Base-by-base conservation (phyloP, 1,140 invertebrate genomes). In the Diprion similis region DNA sequence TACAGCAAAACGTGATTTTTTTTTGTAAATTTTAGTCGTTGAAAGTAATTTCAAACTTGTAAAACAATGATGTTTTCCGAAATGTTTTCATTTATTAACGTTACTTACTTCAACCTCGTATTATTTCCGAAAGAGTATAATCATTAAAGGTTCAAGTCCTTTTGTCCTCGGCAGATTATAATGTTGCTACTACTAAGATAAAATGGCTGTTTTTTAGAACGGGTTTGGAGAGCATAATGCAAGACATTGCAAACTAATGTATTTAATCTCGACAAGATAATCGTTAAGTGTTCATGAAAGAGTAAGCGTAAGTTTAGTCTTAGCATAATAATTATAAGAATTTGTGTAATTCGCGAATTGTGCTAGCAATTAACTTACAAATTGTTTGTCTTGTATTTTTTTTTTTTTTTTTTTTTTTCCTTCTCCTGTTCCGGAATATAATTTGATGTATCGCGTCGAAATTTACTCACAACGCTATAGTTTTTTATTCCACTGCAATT, bases 281-380 rank as follows among this genome's bases (percentile, higher is more conserved):
- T 59, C 51, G 51, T 59, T 59, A 59, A 59, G 51, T 59, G 51
- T 59, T 59, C 51, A 59, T 59, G 51, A 59, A 59, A 59, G n/a
- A 59, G 51, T 59, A 59, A 59, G 11, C 51, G 51, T 59, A 59
- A 59, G 51, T 59, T 59, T 59, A 59, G 51, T 59, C 4, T 59
- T 59, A 59, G n/a, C n/a, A 15, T 59, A 37, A 59, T 59, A 37
- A 37, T 6, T 37, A 37, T 37, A 37, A 37, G 24, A 37, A 37
- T 37, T 59, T 59, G 11, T 59, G n/a, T 59, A 59, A 59, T 59
- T 4, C 24, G 51, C 51, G 51, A 59, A 59, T 59, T 59, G 51
- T 59, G 51, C 51, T 59, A 59, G 51, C 11, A 4, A 59, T 59
- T 37, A 37, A 37, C 24, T 37, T 37, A 9, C 51, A 59, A 51